Conservation (phyloP, 2,113 vertebrate genomes). For the Apus apus region DNA sequence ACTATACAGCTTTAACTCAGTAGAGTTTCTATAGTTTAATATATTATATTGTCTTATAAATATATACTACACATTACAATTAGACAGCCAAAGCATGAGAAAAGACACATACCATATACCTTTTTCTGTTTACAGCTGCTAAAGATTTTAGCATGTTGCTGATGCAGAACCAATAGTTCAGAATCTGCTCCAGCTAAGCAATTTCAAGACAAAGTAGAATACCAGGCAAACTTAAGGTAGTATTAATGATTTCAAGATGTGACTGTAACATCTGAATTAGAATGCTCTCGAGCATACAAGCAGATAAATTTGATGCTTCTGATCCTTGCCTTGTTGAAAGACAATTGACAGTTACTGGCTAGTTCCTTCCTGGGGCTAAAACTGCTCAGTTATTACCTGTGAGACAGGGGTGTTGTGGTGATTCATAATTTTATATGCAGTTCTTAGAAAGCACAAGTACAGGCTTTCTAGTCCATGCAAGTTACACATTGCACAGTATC, state of each 20-base stretch:
- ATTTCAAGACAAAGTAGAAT: constrained; percentile 16
- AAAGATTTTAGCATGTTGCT: not conserved
- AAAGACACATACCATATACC: not conserved
- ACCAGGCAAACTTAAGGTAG: not conserved
- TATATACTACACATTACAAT: not conserved
- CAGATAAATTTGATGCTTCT: not conserved
- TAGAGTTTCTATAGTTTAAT: not conserved
- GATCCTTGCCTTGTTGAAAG: not conserved
- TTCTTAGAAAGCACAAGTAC: not conserved
- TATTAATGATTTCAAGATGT: constrained; percentile 41
- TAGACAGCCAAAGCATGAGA: not conserved
- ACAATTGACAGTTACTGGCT: not conserved
- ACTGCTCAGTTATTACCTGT: not conserved
- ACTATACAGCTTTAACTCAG: not conserved
- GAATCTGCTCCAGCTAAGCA: not conserved
- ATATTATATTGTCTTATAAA: not conserved
- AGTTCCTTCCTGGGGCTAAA: not conserved
- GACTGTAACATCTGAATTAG: not conserved
- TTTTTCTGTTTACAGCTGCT: not conserved
- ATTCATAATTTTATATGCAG: not conserved
- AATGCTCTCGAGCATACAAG: not conserved
- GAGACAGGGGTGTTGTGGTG: not conserved
- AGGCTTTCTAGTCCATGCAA: not conserved
- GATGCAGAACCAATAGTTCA: not conserved
- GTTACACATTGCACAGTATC: not conserved